These are phyloP conservation scores for Xerus rutilus DNA, from an alignment of 2,797 vertebrate species.

Conservation along the genomic window DNA sequence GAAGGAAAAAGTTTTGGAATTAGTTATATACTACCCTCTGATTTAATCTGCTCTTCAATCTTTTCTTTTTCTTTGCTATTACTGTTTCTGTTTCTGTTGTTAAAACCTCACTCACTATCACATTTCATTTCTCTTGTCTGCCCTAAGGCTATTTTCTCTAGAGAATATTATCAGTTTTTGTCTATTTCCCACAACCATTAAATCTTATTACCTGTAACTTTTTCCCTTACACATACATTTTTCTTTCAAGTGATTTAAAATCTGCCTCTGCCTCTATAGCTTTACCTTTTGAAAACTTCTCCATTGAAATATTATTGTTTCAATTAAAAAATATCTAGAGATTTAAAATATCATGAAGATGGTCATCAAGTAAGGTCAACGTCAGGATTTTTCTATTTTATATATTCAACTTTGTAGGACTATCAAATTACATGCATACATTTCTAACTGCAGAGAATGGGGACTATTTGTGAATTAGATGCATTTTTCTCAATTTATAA, in stretches of 20 bases:
- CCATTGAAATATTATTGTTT: conserved; percentile 38
- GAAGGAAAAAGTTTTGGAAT: conserved; percentile 75
- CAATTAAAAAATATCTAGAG: neutral
- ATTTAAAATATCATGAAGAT: conserved; percentile 42
- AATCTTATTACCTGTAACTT: conserved; percentile 59
- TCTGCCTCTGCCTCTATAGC: neutral
- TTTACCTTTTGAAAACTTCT: conserved; percentile 45
- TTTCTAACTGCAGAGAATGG: conserved; percentile 51
- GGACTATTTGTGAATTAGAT: conserved; percentile 42
- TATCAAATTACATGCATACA: conserved; percentile 23
- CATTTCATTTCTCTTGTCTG: conserved; percentile 72
- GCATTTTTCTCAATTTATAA: conserved; percentile 34
- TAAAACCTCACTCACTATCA: conserved; percentile 48
- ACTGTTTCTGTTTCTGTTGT: conserved; percentile 75
- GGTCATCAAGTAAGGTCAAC: neutral
- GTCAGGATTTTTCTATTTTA: conserved; percentile 54
- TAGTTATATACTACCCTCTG: conserved; percentile 54
- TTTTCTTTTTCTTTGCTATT: conserved; percentile 52
- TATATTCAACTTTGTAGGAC: conserved; percentile 6
- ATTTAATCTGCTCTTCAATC: conserved; percentile 68
- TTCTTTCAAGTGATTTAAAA: conserved; percentile 68
- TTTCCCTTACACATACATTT: conserved; percentile 52
- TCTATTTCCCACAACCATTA: conserved; percentile 31
- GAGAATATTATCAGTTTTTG: conserved; percentile 66
- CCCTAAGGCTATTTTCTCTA: conserved; percentile 64